A percentile compares a stretch with the other conserved stretches of the same genome.
These are phyloP conservation scores for Tonatia bakeri DNA, from an alignment of 2,113 vertebrate genomes.

Conservation along the genomic window DNA sequence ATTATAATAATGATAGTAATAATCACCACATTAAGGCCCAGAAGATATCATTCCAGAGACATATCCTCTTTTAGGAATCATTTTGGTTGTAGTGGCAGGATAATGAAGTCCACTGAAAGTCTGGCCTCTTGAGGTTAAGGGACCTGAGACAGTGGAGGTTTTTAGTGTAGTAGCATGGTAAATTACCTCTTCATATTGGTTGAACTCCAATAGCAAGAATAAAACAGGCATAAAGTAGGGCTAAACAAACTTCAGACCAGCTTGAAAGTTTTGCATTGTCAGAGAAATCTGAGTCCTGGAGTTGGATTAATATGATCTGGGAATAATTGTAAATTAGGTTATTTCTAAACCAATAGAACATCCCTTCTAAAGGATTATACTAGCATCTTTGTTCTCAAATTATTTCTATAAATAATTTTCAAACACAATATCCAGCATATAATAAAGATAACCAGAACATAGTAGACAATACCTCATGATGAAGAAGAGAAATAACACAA, in stretches of 20 bases:
- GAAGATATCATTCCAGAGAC: not conserved
- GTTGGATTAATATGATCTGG: not conserved
- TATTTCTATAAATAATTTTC: not conserved
- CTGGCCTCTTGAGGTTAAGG: not conserved
- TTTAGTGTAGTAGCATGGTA: not conserved
- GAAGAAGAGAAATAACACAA: not conserved
- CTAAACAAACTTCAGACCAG: not conserved
- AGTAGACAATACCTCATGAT: not conserved
- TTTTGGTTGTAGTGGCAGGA: not conserved
- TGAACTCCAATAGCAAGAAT: not conserved
- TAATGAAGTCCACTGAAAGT: not conserved
- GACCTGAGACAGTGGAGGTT: not conserved
- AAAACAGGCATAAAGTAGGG: not conserved
- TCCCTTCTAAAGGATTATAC: not conserved
- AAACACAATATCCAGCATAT: not conserved
- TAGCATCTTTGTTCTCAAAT: not conserved
- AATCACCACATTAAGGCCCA: not conserved
- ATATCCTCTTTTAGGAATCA: not conserved
- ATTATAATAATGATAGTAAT: not conserved
- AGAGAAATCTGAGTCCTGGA: not conserved
- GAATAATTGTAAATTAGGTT: not conserved
- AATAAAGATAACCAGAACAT: not conserved
- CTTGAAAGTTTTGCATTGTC: not conserved
- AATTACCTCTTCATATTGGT: not conserved
- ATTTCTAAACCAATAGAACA: not conserved